Conservation (phyloP, 2,113 vertebrate genomes). For the Plecotus auritus region DNA sequence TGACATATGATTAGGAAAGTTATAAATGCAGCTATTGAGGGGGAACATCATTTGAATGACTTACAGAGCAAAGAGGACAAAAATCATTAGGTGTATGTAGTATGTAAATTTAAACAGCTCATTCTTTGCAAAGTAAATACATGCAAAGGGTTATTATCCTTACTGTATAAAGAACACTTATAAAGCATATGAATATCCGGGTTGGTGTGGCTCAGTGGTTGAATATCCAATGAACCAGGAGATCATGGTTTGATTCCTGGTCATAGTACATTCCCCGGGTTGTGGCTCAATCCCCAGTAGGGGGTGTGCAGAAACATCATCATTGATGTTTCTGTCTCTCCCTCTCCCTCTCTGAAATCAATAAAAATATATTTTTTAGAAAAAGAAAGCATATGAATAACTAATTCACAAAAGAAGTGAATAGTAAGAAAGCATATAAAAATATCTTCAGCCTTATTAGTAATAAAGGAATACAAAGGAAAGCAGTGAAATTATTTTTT, state of each 20-base stretch:
- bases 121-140: background rate
- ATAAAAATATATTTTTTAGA: too few species aligned
- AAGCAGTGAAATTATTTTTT: conserved; percentile 22
- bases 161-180: background rate
- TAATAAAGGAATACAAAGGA: background rate
- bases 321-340: too few species aligned
- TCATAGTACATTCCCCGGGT: too few species aligned
- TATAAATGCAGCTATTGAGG: background rate
- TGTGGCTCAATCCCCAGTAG: too few species aligned
- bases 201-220: too few species aligned
- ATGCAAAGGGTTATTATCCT: background rate
- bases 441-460: background rate
- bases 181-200: background rate
- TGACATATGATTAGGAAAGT: background rate
- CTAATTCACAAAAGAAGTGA: conserved; percentile 3
- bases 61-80: background rate
- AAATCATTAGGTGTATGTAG: background rate
- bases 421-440: background rate
- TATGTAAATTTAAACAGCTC: background rate
- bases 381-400: background rate
- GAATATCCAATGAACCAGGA: too few species aligned
- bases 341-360: too few species aligned
- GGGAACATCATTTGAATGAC: background rate
- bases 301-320: too few species aligned
- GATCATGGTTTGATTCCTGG: too few species aligned